Percentiles rank a stretch among this genome's conserved stretches.
phyloP scores from a whole-genome alignment of 1,140 invertebrate genomes.

The Scaptomyza hsui region DNA sequence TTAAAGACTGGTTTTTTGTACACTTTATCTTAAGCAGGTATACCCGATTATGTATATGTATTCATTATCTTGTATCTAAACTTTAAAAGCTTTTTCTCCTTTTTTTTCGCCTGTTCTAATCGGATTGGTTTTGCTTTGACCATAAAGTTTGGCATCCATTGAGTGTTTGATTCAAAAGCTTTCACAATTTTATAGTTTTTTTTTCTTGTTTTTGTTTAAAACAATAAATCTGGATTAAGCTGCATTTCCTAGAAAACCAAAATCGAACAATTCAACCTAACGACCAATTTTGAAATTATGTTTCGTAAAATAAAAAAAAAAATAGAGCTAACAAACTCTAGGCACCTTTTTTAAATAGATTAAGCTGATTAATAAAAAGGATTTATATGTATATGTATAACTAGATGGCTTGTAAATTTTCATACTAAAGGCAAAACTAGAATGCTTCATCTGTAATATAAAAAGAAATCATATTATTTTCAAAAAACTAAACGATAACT shows the following conservation, averaged over 20 bases:
- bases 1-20: constrained; percentile 83
- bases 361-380: constrained; percentile 33
- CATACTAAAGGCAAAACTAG: constrained; percentile 57
- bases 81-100: not conserved
- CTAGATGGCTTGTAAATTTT: constrained; percentile 73
- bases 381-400: constrained; percentile 46
- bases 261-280: constrained; percentile 55
- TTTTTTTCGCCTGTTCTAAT: not conserved
- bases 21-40: constrained; percentile 79
- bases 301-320: constrained; percentile 40
- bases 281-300: constrained; percentile 75
- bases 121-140: constrained; percentile 3
- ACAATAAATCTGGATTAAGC: too few relatives aligned
- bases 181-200: too few relatives aligned
- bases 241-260: constrained; percentile 20
- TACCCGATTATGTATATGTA: constrained; percentile 70
- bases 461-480: constrained; percentile 62
- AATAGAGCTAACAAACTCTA: constrained; percentile 24
- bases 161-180: not conserved
- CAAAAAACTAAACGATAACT: constrained; percentile 37
- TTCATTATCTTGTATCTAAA: constrained; percentile 22
- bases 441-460: constrained; percentile 79
- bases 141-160: not conserved
- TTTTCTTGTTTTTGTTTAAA: not conserved
- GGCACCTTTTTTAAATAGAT: constrained; percentile 46